Percentiles rank a stretch among this genome's conserved stretches.
Evolutionary conservation across 2,888 invertebrate genomes (phyloP).

Genomic region (Drosophila formosana): DNA sequence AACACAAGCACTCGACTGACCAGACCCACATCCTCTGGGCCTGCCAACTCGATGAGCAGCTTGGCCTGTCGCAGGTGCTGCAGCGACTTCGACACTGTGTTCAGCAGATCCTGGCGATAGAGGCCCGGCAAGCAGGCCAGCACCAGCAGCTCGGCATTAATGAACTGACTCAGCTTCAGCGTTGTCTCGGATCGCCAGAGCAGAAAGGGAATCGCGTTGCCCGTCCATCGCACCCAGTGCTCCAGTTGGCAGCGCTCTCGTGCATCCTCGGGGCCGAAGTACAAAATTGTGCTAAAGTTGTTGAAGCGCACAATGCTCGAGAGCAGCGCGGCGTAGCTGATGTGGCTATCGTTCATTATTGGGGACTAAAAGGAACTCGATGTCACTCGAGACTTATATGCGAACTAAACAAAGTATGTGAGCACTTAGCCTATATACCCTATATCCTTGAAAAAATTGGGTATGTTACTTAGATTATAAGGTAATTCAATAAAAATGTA

Average conservation of each 20-base stretch:
- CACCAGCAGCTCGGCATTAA: conserved; percentile 44
- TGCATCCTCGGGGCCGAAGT: conserved; percentile 48
- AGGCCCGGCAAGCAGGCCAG: conserved; percentile 52
- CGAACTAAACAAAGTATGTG: not conserved
- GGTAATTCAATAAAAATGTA: not conserved
- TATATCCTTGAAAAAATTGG: not conserved
- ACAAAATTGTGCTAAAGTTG: conserved; percentile 46
- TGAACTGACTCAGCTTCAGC: conserved; percentile 20
- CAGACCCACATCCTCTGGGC: conserved; percentile 12
- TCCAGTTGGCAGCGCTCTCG: conserved; percentile 39
- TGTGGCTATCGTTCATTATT: conserved; percentile 35
- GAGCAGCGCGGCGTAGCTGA: conserved; percentile 32
- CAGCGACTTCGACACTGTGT: conserved; percentile 30
- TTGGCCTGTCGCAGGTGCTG: conserved; percentile 49
- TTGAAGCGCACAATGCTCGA: conserved; percentile 23
- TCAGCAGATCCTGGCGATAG: conserved; percentile 41
- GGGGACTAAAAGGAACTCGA: conserved; percentile 1
- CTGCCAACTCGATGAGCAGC: conserved; percentile 52
- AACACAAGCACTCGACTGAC: conserved; percentile 36
- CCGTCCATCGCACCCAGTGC: conserved; percentile 3
- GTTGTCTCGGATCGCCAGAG: conserved; percentile 38
- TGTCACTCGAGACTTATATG: not conserved
- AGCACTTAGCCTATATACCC: not conserved
- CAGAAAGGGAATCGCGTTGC: conserved; percentile 42
- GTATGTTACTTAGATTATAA: not conserved